phyloP scores from a whole-genome alignment of 2,797 vertebrate species.

The Denticeps clupeoides region DNA sequence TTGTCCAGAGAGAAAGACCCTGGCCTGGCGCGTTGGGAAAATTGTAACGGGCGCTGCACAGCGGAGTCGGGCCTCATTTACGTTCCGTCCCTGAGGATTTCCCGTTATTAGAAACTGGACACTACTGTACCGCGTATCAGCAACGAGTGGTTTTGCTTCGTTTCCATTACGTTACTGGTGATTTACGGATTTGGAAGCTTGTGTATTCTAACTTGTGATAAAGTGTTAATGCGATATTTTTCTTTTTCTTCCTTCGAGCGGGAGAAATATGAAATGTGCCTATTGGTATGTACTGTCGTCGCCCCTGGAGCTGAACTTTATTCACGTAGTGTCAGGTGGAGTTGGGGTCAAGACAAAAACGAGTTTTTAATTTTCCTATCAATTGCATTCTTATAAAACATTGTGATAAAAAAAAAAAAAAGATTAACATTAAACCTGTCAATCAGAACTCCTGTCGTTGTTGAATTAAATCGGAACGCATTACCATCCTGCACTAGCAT shows the following conservation, averaged over 20 bases:
- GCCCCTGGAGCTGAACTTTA: no score
- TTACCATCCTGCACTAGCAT: no score
- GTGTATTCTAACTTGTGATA: background rate
- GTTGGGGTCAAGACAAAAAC: background rate
- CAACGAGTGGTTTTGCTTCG: background rate
- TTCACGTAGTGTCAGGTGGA: no score
- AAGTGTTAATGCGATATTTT: no score
- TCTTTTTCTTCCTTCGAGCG: no score
- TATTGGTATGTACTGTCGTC: no score
- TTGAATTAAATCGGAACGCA: no score
- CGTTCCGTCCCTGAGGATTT: background rate
- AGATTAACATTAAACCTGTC: background rate
- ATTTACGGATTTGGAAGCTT: background rate
- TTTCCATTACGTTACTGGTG: background rate
- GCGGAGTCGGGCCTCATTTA: background rate
- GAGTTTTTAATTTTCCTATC: background rate
- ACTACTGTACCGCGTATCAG: conserved; percentile 1
- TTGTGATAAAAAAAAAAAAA: background rate
- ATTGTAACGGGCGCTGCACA: no score
- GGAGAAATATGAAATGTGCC: no score
- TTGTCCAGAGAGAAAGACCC: no score
- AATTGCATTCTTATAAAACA: background rate
- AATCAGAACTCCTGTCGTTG: background rate
- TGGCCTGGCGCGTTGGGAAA: no score
- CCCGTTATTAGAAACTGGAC: background rate